Base-by-base conservation (phyloP, 2,888 invertebrate genomes). In the Seladonia tumulorum region DNA sequence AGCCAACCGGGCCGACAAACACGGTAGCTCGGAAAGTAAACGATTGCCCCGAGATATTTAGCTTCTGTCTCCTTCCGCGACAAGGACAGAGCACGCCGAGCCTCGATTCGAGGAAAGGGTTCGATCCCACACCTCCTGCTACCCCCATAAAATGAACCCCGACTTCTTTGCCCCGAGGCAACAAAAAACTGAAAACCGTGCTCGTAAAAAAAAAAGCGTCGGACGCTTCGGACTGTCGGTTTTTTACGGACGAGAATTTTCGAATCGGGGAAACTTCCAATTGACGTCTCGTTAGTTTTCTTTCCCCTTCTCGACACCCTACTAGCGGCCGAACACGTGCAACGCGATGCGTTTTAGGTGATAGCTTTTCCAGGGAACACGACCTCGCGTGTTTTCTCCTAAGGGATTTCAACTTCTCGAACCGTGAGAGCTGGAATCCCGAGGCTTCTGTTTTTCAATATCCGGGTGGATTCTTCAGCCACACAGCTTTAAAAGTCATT, bases 1-100 rank as follows among this genome's bases (percentile, higher is more conserved):
- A 91, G 89, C 84, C 88, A 86, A 85, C 85, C 85, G 82, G 89
- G 90, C 72, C 82, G 83, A 71, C 57, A 63, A 63, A 63, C 76
- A 76, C 80, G 81, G 88, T 82, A 84, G 87, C 82, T 29, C 53
- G 71, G 66, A 84, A 22, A 73, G 79, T 82, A 79, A 85, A 89
- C 83, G 66, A 82, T 75, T 78, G 81, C 79, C 79, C 57, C 25
- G 42, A 60, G 39, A 68, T 18, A 29, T 66, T 66, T 57, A 57
- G 66, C 39, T 25, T 74, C 76, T 18, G 39, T 73, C 68, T 53
- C 18, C 14, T 60, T 16, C 70, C 16, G 22, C 2, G 3, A 18
- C 8, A 29, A 35, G 7, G 29, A 63, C 63, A 29, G 29, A 35
- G 35, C 16, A 29, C 29, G 7, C 16, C 8, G 0, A 35, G 42